Conservation (phyloP, 2,113 vertebrate genomes). For the Peromyscus maniculatus region DNA sequence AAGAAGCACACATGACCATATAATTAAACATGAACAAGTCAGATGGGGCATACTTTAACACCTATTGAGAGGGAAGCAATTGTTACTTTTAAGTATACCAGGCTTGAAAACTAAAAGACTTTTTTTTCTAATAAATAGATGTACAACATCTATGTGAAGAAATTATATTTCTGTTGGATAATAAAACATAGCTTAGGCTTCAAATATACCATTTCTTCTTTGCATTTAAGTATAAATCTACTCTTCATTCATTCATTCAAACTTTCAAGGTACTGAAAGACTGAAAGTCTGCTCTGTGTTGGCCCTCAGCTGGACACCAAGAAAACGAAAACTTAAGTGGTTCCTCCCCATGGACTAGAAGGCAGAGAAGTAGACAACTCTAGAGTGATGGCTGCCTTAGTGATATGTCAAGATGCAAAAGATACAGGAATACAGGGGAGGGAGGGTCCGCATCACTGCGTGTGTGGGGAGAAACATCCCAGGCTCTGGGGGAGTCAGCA, state of each 20-base stretch:
- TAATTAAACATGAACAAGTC: slow-evolving; percentile 10
- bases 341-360: background rate
- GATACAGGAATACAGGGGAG: background rate
- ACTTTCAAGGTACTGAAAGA: background rate
- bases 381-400: too few relatives aligned
- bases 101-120: background rate
- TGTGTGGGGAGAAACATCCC: background rate
- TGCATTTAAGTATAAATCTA: background rate
- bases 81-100: slow-evolving; percentile 8
- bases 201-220: background rate
- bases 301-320: background rate
- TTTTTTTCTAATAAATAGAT: background rate
- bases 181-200: background rate
- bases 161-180: background rate
- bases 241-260: too few relatives aligned
- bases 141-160: background rate
- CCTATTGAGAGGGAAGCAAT: background rate
- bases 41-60: background rate
- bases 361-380: background rate
- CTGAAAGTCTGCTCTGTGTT: background rate
- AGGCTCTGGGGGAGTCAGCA: too few relatives aligned
- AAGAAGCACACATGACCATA: background rate
- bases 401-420: background rate
- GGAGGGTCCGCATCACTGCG: too few relatives aligned
- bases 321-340: background rate